Percentiles rank a stretch among this genome's conserved stretches.
Evolutionary conservation across 2,113 vertebrate genomes (phyloP).

Genomic region (Platysteira castanea): DNA sequence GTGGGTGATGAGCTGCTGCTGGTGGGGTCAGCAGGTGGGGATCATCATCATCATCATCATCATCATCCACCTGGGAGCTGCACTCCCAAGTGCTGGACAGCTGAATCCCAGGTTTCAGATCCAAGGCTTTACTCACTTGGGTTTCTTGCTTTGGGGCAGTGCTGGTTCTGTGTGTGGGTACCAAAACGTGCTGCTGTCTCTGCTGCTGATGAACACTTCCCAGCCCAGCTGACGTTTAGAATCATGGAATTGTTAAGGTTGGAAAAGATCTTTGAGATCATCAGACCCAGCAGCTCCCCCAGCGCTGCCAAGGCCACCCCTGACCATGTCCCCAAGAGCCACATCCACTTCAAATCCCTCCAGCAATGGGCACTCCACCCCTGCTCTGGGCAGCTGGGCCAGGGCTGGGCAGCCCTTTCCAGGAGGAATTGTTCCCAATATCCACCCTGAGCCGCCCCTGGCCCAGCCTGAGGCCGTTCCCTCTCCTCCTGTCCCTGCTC

Average conservation of each 20-base stretch:
- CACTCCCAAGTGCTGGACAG: rapidly evolving
- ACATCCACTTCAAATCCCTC: not conserved
- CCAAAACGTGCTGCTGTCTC: rapidly evolving
- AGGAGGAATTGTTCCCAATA: rapidly evolving
- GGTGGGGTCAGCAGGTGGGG: not conserved
- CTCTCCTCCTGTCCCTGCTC: not conserved
- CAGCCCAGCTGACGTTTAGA: not conserved
- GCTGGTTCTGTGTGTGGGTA: rapidly evolving
- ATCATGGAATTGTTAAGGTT: not conserved
- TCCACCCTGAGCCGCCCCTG: rapidly evolving
- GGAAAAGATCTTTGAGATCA: not conserved
- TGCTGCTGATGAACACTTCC: not conserved
- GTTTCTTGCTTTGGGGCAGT: not conserved
- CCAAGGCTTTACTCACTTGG: not conserved
- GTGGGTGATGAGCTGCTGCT: not conserved
- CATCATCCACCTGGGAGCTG: not conserved
- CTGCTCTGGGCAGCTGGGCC: not conserved
- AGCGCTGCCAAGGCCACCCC: not conserved
- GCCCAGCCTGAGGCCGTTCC: not conserved
- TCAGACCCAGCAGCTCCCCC: not conserved
- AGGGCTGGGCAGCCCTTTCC: rapidly evolving
- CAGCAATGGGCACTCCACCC: rapidly evolving
- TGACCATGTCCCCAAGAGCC: not conserved
- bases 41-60: no score
- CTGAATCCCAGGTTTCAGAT: not conserved